Evolutionary conservation across 2,113 vertebrate genomes (phyloP), one percentile per base, ranked within the genome.

Genomic region (Oostethus manadensis): DNA sequence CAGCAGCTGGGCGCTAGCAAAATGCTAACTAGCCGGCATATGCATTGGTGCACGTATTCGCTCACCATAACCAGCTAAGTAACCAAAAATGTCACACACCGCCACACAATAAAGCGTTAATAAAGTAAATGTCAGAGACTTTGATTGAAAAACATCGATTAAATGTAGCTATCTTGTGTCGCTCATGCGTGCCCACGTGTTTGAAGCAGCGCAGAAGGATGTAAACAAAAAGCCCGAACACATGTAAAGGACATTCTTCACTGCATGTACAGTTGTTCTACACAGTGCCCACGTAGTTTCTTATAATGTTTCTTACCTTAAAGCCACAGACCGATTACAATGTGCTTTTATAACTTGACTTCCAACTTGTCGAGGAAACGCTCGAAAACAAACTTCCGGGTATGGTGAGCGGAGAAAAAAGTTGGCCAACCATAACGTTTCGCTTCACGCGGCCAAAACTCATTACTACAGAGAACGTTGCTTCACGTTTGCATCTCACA

Each of bases 341-440:
- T 15, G 53, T 20, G 18, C n/a, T 40, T 35, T 20, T 3, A 55
- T 54, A 40, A 56, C 38, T 14, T 40, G 38, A 40, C 38, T 40
- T 40, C 7, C 29, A 33, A 33, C 1, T 33, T 33, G 29, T 7
- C 29, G 35, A 56, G 51, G 35, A 63, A 45, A 40, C 10, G 45
- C 45, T 26, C 23, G 7, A 48, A 64, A 26, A 70, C 64, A 45
- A 6, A 79, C 83, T 88, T 89, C 88, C 89, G 88, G 84, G 79
- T 81, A 76, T 61, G 51, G 56, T 47, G 0, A 20, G 2, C 10
- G 14, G 10, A 3, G 22, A 71, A 42, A 82, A 49, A 6, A 50
- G 84, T 73, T 87, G 85, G 74, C 75, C 86, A 47, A 89, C 58
- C 63, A 64, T 63, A 55, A 68, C 35, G 51, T 84, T 82, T 82